phyloP scores from a whole-genome alignment of 2,888 invertebrate species.

The Caenorhabditis sp. region DNA sequence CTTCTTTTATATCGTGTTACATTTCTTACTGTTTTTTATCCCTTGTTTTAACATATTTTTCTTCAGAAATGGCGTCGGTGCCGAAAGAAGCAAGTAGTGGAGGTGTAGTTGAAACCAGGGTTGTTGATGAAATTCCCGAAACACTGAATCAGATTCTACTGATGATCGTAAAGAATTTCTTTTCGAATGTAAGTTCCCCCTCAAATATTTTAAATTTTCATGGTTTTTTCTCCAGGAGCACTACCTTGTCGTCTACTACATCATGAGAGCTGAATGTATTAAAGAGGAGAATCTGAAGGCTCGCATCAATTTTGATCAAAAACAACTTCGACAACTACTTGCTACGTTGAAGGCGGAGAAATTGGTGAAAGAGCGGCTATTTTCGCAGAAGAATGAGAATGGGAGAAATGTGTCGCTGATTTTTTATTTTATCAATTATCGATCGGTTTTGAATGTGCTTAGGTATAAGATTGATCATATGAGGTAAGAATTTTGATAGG shows the following conservation, averaged over 20 bases:
- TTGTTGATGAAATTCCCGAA: constrained; percentile 51
- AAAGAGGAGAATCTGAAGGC: constrained; percentile 66
- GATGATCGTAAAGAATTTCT: constrained; percentile 57
- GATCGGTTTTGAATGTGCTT: constrained; percentile 68
- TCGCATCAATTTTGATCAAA: constrained; percentile 63
- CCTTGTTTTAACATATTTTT: no score
- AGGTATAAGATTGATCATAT: constrained; percentile 71
- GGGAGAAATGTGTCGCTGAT: constrained; percentile 45
- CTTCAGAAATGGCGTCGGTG: no score
- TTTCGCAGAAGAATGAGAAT: constrained; percentile 56
- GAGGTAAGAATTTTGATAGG: constrained; percentile 53
- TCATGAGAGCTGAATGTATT: constrained; percentile 66
- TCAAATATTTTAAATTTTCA: no score
- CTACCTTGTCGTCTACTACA: constrained; percentile 66
- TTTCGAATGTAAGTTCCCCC: constrained; percentile 43
- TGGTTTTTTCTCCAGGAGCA: no score
- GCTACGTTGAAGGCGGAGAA: constrained; percentile 64
- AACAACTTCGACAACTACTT: constrained; percentile 55
- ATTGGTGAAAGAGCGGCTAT: constrained; percentile 65
- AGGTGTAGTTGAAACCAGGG: constrained; percentile 27
- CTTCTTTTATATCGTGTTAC: no score
- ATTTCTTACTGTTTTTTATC: no score
- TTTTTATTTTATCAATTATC: constrained; percentile 71
- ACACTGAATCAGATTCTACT: constrained; percentile 45
- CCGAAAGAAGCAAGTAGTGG: neutral